Conservation (phyloP, 92 coral and sea anemone genomes). For the Paragorgia papillata region DNA sequence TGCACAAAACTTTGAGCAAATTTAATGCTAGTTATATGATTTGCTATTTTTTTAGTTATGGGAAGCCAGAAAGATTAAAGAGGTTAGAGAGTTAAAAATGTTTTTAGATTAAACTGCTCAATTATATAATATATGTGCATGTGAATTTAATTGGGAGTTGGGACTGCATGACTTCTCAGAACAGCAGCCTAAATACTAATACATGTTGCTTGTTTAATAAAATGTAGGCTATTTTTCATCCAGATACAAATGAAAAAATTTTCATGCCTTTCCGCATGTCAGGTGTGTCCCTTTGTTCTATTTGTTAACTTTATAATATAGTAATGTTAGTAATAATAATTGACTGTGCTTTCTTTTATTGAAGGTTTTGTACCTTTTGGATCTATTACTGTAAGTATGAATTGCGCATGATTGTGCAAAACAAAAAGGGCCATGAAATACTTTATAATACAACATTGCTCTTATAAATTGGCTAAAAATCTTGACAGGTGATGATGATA, state of each 20-base stretch:
- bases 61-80: conserved; percentile 94
- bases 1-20: no score
- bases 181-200: no score
- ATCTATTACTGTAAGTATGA: conserved; percentile 76
- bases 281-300: conserved; percentile 46
- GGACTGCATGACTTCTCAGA: no score
- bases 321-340: not conserved
- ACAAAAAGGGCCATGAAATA: no score
- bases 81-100: conserved; percentile 56
- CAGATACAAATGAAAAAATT: conserved; percentile 83
- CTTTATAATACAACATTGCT: no score
- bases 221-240: conserved; percentile 88
- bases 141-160: no score
- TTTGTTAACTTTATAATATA: not conserved
- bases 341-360: conserved; percentile 11
- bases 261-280: conserved; percentile 98
- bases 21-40: no score
- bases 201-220: no score
- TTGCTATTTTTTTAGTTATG: conserved; percentile 79
- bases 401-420: not conserved
- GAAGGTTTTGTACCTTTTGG: conserved; percentile 97
- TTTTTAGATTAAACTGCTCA: not conserved
- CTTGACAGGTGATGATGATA: no score
- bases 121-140: no score
- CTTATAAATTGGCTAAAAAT: no score